Conservation (phyloP, 2,888 invertebrate species). For the Sarcophaga caerulescens region DNA sequence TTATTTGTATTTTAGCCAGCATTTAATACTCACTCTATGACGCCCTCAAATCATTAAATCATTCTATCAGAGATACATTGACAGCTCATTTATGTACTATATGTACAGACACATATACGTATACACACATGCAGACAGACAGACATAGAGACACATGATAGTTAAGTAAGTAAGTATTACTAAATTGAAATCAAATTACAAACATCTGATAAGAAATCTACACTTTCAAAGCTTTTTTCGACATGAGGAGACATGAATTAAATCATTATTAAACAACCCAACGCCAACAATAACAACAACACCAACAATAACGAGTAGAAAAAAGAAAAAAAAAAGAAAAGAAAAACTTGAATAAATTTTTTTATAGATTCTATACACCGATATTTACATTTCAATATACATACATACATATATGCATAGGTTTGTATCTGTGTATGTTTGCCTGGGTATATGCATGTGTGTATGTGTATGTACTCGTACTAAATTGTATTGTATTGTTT, state of each 20-base stretch:
- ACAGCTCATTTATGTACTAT: not conserved
- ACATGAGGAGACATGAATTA: conserved; percentile 51
- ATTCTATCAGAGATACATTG: not conserved
- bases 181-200: conserved; percentile 69
- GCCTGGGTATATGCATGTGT: not conserved
- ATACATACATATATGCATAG: not conserved
- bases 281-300: not conserved
- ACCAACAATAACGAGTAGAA: not conserved
- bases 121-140: not conserved
- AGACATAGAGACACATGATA: conserved; percentile 33
- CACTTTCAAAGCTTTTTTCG: conserved; percentile 40
- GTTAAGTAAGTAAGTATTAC: conserved; percentile 33
- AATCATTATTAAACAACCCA: conserved; percentile 48
- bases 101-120: not conserved
- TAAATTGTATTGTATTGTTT: conserved; percentile 59
- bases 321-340: no score
- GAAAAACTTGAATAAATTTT: no score
- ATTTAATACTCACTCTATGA: conserved; percentile 62
- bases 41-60: conserved; percentile 65
- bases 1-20: conserved; percentile 20
- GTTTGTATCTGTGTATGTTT: no score
- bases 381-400: not conserved
- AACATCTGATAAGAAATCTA: conserved; percentile 68
- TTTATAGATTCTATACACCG: no score
- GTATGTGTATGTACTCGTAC: not conserved